phyloP scores from a whole-genome alignment of 1,140 invertebrate species.

The Meloidogyne exigua region DNA sequence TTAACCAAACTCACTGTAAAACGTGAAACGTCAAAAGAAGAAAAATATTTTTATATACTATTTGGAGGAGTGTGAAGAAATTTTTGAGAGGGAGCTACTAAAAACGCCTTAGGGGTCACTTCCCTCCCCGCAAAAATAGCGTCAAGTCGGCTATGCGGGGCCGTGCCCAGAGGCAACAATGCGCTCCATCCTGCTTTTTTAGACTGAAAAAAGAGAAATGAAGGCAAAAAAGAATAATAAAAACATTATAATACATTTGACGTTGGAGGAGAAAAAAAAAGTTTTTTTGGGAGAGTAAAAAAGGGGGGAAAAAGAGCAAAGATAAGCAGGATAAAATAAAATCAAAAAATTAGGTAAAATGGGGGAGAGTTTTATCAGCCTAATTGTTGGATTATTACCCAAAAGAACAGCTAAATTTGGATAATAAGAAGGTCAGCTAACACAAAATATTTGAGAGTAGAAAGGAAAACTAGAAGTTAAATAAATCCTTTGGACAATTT shows the following conservation, averaged over 20 bases:
- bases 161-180: neutral
- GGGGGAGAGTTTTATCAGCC: no score
- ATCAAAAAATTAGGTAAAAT: neutral
- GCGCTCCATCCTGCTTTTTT: conserved; percentile 1
- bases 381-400: no score
- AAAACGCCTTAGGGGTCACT: neutral
- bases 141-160: neutral
- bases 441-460: no score
- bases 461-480: no score
- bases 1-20: neutral
- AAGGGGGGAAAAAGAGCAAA: neutral
- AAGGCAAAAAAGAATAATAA: neutral
- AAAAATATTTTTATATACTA: neutral
- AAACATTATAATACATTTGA: neutral
- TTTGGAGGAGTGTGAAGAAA: neutral
- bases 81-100: neutral
- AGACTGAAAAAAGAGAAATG: neutral
- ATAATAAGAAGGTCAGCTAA: no score
- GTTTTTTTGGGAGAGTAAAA: neutral
- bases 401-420: neutral
- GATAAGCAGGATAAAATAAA: neutral
- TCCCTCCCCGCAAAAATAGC: neutral
- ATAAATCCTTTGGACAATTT: no score
- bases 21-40: neutral
- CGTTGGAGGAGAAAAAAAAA: neutral